These are phyloP conservation scores for Adineta ricciae DNA, from an alignment of 2,888 invertebrate genomes.

Conservation along the genomic window DNA sequence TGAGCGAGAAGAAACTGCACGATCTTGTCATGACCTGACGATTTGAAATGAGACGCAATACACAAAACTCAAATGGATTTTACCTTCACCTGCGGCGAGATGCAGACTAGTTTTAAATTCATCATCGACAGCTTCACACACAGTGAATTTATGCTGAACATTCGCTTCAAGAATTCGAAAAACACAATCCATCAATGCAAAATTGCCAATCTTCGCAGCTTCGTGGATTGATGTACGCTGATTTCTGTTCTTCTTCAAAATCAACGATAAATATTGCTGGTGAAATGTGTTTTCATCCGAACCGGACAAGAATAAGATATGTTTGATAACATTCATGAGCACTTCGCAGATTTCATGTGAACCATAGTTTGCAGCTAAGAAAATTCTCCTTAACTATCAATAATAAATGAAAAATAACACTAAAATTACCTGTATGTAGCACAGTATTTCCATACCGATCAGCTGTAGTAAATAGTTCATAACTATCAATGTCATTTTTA, in stretches of 20 bases:
- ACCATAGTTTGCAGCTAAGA: neutral
- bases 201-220: neutral
- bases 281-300: neutral
- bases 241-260: neutral
- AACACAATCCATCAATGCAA: neutral
- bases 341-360: neutral
- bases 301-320: neutral
- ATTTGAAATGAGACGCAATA: no score
- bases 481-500: neutral
- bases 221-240: neutral
- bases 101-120: constrained; percentile 1
- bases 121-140: neutral
- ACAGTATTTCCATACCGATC: neutral
- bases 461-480: neutral
- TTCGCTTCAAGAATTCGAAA: neutral
- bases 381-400: neutral
- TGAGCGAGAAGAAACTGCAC: neutral
- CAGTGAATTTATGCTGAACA: neutral
- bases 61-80: neutral
- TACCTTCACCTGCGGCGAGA: neutral
- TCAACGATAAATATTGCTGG: neutral
- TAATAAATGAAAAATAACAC: neutral
- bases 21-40: neutral
- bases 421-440: neutral
- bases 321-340: neutral